Evolutionary conservation across 1,140 invertebrate genomes (phyloP).

Genomic region (Asbolus verrucosus): DNA sequence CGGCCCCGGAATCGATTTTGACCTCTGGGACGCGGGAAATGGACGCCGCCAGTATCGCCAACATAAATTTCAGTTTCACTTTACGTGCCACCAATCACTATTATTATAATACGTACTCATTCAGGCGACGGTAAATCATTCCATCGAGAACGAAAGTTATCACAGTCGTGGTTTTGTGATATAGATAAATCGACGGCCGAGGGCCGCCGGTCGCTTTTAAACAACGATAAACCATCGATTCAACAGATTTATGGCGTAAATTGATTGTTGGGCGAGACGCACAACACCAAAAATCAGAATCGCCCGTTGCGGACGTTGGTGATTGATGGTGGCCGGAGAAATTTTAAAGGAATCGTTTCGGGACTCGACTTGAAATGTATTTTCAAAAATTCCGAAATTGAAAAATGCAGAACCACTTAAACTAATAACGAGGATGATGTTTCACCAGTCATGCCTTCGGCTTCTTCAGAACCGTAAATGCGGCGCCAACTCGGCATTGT

Average conservation of each 20-base stretch:
- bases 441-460: too few species aligned
- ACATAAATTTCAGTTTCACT: slow-evolving; percentile 44
- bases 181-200: slow-evolving; percentile 34
- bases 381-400: too few species aligned
- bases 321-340: slow-evolving; percentile 3
- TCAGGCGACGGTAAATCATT: slow-evolving; percentile 37
- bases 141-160: slow-evolving; percentile 40
- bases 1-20: neutral
- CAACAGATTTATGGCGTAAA: slow-evolving; percentile 25
- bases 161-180: slow-evolving; percentile 38
- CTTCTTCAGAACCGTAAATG: too few species aligned
- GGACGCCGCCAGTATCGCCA: slow-evolving; percentile 21
- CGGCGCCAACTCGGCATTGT: too few species aligned
- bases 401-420: too few species aligned
- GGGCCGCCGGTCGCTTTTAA: slow-evolving; percentile 28
- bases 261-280: slow-evolving; percentile 3
- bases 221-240: slow-evolving; percentile 34
- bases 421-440: too few species aligned
- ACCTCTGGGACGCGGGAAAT: slow-evolving; percentile 27
- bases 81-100: slow-evolving; percentile 40
- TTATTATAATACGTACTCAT: slow-evolving; percentile 41
- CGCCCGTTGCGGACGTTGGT: neutral
- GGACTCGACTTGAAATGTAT: too few species aligned
- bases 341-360: neutral
- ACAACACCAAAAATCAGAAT: slow-evolving; percentile 22